Evolutionary conservation across 1,140 invertebrate species (phyloP).

Genomic region (Ctenoplectra terminalis): DNA sequence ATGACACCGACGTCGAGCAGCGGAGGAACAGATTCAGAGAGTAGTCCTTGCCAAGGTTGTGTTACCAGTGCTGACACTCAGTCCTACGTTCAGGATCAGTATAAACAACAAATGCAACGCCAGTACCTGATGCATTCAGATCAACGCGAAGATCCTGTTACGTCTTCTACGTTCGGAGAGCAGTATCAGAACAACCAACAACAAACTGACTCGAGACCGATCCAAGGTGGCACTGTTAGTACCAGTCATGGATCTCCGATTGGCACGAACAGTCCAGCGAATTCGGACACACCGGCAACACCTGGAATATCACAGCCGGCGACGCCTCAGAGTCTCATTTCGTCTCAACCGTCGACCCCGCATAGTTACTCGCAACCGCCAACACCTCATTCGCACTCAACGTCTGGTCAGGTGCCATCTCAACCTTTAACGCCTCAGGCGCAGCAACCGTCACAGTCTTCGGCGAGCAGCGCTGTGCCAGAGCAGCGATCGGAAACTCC

Average conservation of each 20-base stretch:
- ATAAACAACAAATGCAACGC: constrained; percentile 77
- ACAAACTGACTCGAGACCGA: constrained; percentile 85
- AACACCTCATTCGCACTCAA: constrained; percentile 74
- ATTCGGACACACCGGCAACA: constrained; percentile 77
- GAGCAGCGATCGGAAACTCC: constrained; percentile 76
- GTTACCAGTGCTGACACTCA: constrained; percentile 74
- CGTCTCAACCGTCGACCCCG: constrained; percentile 78
- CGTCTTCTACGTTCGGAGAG: constrained; percentile 88
- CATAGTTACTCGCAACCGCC: constrained; percentile 80
- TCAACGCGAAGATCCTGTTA: constrained; percentile 87
- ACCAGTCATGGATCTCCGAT: constrained; percentile 89
- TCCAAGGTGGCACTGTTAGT: constrained; percentile 89
- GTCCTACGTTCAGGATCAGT: constrained; percentile 74
- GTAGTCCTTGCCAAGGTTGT: constrained; percentile 75
- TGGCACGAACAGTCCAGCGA: constrained; percentile 82
- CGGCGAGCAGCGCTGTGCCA: constrained; percentile 30
- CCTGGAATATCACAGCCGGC: constrained; percentile 77
- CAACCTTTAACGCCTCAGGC: constrained; percentile 66
- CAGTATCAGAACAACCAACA: constrained; percentile 79
- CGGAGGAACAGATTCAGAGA: constrained; percentile 73
- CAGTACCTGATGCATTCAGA: constrained; percentile 77
- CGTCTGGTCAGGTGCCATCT: constrained; percentile 60
- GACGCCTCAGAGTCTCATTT: constrained; percentile 78
- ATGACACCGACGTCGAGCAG: constrained; percentile 78
- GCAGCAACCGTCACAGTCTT: constrained; percentile 72